phyloP scores from a whole-genome alignment of 2,113 vertebrate genomes.

The Emydura subglobosa region DNA sequence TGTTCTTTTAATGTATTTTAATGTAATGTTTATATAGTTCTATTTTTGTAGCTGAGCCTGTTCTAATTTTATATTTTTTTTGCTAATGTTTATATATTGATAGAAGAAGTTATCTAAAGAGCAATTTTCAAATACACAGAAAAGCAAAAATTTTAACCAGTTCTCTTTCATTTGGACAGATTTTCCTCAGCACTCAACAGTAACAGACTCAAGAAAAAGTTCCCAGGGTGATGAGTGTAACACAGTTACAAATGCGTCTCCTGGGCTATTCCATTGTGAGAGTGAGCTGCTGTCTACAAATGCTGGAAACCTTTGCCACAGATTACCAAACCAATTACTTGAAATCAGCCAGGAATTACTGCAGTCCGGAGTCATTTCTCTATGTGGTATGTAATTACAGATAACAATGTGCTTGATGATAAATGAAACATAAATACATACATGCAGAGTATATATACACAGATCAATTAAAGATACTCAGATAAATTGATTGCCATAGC shows the following conservation, averaged over 20 bases:
- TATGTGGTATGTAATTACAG: slow-evolving; percentile 79
- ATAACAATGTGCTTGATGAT: neutral
- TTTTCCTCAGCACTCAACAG: slow-evolving; percentile 52
- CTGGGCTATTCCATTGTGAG: slow-evolving; percentile 16
- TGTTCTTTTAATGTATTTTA: neutral
- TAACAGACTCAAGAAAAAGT: slow-evolving; percentile 11
- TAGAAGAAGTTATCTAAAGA: neutral
- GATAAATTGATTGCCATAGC: neutral
- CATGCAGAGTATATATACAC: neutral
- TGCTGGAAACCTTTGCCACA: slow-evolving; percentile 3
- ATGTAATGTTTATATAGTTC: neutral
- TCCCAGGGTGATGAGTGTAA: slow-evolving; percentile 35
- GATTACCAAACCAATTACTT: slow-evolving; percentile 69
- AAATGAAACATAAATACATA: neutral
- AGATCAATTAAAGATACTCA: neutral
- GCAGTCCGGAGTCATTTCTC: slow-evolving; percentile 76
- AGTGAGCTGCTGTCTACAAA: neutral
- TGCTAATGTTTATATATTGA: neutral
- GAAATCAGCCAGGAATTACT: slow-evolving; percentile 82
- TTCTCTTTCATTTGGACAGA: neutral
- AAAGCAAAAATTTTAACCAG: neutral
- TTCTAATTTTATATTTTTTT: neutral
- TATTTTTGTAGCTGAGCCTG: neutral
- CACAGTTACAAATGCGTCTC: slow-evolving; percentile 54
- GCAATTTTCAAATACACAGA: neutral